Percentiles rank a stretch among this genome's conserved stretches.
Evolutionary conservation across 2,113 vertebrate genomes (phyloP).

Genomic region (Malurus alboscapulatus): DNA sequence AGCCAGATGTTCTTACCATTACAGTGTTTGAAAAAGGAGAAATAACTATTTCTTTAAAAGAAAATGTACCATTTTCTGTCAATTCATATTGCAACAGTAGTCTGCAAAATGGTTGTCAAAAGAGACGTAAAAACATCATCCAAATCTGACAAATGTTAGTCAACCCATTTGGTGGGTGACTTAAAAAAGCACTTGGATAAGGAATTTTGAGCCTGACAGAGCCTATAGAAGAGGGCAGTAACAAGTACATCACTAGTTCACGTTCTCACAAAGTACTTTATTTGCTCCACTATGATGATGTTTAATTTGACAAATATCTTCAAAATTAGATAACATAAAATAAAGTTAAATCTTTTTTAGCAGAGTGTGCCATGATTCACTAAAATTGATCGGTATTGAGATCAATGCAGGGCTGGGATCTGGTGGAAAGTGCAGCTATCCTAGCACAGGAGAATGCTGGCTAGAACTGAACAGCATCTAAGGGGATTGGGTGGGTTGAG

Average conservation of each 20-base stretch:
- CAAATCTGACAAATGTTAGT: neutral
- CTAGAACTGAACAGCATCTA: neutral
- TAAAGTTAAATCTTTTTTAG: neutral
- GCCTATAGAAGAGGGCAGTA: neutral
- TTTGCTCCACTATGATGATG: neutral
- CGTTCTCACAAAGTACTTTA: neutral
- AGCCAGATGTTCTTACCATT: neutral
- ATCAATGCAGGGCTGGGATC: neutral
- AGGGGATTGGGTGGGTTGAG: neutral
- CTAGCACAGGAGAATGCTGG: neutral
- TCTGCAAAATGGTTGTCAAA: neutral
- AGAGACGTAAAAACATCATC: neutral
- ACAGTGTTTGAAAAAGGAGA: neutral
- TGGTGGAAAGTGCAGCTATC: neutral
- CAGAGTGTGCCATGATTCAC: neutral
- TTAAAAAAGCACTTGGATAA: neutral
- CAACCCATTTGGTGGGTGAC: neutral
- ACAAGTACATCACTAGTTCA: neutral
- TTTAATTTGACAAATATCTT: neutral
- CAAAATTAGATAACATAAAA: neutral
- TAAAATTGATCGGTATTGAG: neutral
- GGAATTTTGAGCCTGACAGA: neutral
- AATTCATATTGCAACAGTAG: neutral
- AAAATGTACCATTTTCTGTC: neutral
- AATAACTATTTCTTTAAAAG: neutral